Base-by-base conservation (phyloP, 2,113 vertebrate genomes). In the Amia ocellicauda region DNA sequence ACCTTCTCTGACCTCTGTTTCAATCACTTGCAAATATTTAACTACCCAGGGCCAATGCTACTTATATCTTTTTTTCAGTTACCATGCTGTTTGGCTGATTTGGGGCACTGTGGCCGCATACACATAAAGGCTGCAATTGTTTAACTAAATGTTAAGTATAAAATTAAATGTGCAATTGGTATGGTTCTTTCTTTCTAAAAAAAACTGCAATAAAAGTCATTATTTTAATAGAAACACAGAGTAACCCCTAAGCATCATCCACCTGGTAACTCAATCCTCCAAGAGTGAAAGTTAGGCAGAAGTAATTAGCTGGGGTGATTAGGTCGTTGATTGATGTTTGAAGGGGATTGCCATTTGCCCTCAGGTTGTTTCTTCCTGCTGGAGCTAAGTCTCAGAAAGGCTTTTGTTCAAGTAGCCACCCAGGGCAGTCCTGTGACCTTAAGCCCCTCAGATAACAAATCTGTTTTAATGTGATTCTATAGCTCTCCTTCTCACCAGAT, bases 31-130 rank as follows among this genome's bases (percentile, higher is more conserved):
- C 40, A 57, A 47, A 20, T 26, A 23, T 55, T 54, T 63, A 16
- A 7, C 9, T 19, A 8, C 11, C 54, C 54, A 57, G 5, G 23
- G 40, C 41, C 56, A 57, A 64, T 58, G 53, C 52, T 57, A 64
- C 26, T 64, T 20, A 56, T 57, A 57, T 64, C 28, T 64, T 26
- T 29, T 56, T 64, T 64, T 64, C n/a, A n/a, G n/a, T n/a, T n/a
- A n/a, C 52, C 63, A 64, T 64, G 40, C 54, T 49, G 41, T 58
- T 64, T 47, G 11, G 27, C 53, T 43, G 63, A 64, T 45, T 42
- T 43, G 10, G 24, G 17, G 11, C 3, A 43, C n/a, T 57, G 53
- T 41, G 26, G 16, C 51, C 51, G 23, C 10, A 23, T n/a, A 53
- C 20, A 26, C 24, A 53, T 23, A 53, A n/a, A 53, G 11, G 51